These are phyloP conservation scores for Scelioninae gen. 1 DNA, from an alignment of 2,888 invertebrate genomes.

Conservation along the genomic window DNA sequence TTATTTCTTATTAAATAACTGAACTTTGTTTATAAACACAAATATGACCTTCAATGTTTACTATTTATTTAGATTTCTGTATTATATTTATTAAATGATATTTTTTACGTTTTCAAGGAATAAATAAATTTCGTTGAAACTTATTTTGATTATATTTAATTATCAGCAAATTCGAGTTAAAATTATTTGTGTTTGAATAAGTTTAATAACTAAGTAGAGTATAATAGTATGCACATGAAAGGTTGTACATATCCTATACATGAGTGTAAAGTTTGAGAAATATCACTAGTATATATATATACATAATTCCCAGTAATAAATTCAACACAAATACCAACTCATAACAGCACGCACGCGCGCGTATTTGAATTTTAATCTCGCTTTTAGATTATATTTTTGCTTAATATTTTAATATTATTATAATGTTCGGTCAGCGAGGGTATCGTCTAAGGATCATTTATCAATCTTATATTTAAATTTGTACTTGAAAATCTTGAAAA, in stretches of 20 bases:
- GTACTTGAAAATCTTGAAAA: neutral
- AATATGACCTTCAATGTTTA: too few species aligned
- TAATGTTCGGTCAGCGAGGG: slow-evolving; percentile 27
- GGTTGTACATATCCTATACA: slow-evolving; percentile 29
- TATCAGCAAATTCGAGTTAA: neutral
- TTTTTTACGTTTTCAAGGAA: too few species aligned
- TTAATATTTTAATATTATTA: slow-evolving; percentile 12
- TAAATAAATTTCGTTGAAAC: too few species aligned
- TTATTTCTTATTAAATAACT: too few species aligned
- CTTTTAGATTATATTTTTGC: slow-evolving; percentile 49
- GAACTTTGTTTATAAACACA: too few species aligned
- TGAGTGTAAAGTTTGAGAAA: neutral
- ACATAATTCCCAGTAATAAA: slow-evolving; percentile 15
- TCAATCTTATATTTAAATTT: neutral
- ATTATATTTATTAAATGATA: too few species aligned
- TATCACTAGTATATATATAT: slow-evolving; percentile 18
- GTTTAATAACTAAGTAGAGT: slow-evolving; percentile 24
- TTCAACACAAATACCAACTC: slow-evolving; percentile 18
- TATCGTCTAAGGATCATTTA: slow-evolving; percentile 30
- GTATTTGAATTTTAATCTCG: slow-evolving; percentile 30
- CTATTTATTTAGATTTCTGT: too few species aligned
- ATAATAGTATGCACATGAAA: slow-evolving; percentile 20
- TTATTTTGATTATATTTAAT: too few species aligned
- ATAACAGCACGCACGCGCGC: slow-evolving; percentile 52
- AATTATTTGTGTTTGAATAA: neutral